phyloP scores from a whole-genome alignment of 35 echinoderm and acorn worm species.

The Anneissia japonica region DNA sequence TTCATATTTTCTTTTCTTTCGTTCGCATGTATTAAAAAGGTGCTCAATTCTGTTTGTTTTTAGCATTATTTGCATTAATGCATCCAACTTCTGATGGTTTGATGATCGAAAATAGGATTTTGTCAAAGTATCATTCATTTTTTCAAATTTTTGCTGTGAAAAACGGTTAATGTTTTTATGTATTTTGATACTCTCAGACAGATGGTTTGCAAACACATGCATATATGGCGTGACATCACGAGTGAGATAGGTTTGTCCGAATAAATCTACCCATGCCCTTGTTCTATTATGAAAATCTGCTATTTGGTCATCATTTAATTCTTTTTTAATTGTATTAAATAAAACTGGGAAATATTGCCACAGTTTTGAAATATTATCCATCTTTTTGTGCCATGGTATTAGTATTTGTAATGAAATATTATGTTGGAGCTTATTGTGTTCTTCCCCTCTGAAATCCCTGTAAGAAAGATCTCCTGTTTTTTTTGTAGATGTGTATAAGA shows the following conservation, averaged over 20 bases:
- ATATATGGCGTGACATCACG: constrained; percentile 24
- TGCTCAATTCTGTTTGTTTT: not conserved
- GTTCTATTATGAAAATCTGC: not conserved
- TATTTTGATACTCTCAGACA: not conserved
- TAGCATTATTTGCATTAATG: not conserved
- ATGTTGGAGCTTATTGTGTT: constrained; percentile 3
- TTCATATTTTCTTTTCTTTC: not conserved
- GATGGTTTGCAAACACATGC: constrained; percentile 11
- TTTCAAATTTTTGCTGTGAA: not conserved
- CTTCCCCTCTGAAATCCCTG: constrained; percentile 39
- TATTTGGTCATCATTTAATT: not conserved
- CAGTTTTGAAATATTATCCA: not conserved
- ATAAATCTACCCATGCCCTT: constrained; percentile 17
- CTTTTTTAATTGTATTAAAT: not conserved
- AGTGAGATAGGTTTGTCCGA: constrained; percentile 4
- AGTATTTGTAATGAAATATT: not conserved
- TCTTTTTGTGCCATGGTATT: not conserved
- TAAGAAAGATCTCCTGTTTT: not conserved
- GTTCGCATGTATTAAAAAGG: not conserved
- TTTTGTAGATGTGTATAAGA: too few relatives aligned
- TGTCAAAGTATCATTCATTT: not conserved
- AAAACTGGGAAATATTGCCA: not conserved
- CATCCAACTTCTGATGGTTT: not conserved
- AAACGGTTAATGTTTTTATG: constrained; percentile 3
- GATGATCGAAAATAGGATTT: not conserved